Base-by-base conservation (phyloP, 2,113 vertebrate species). In the Grammomys dolichurus region DNA sequence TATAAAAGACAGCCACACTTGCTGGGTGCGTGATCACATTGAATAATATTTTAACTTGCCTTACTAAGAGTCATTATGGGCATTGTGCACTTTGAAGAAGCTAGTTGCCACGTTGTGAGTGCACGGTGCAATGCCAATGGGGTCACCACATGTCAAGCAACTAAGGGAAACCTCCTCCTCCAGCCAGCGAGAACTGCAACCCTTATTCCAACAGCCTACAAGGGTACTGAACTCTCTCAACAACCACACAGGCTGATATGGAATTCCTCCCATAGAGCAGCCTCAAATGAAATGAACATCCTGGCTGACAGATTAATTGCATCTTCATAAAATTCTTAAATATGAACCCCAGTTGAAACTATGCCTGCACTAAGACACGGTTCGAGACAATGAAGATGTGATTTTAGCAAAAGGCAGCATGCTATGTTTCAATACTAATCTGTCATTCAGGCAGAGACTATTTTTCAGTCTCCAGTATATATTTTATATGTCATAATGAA, bases 331-430 rank as follows among this genome's bases (percentile, higher is more conserved):
- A 60, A 85, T 51, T 24, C 6, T 60, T 73, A 24, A 73, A 31
- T 1, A 22, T 33, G 60, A 31, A 31, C 46, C 0, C 11, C 65
- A 48, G 3, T 58, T 58, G 10, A 78, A 69, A 43, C 43, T 22
- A 4, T 16, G n/a, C 13, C 20, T 90, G 28, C 14, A 40, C 7
- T 1, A 0, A 10, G 24, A 70, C n/a, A 89, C 58, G 24, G 28
- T 2, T 2, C 40, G 51, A 73, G 20, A 46, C 58, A 5, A 73
- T 26, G 60, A 46, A 56, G 20, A 3, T 7, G 22, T 58, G 17
- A 73, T 77, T 89, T 84, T 81, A 91, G 65, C 36, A 91, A 86
- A 10, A 87, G 10, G 17, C 31, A 89, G 86, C 3, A 72, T 16
- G 24, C 1, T 33, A 48, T 46, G 24, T 82, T 91, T 87, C 60